These are phyloP conservation scores for Phengaris alcon DNA, from an alignment of 2,888 invertebrate species.

Conservation along the genomic window DNA sequence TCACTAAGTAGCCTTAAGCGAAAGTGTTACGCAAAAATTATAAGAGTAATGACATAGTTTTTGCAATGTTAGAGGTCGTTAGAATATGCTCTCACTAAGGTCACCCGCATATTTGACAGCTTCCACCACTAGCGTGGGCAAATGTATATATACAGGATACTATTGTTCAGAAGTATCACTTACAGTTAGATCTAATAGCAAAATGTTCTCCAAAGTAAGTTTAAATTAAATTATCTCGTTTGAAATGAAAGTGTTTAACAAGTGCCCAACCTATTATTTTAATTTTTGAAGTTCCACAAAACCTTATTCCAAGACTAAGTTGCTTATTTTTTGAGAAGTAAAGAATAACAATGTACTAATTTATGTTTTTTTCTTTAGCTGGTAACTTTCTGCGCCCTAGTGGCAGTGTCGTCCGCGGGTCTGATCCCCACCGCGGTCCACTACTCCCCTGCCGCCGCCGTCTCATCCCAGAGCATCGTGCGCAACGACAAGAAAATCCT, in stretches of 20 bases:
- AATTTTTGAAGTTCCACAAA: no score
- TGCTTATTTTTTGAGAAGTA: background rate
- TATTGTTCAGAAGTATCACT: conserved; percentile 34
- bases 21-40: conserved; percentile 20
- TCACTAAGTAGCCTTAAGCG: background rate
- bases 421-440: conserved; percentile 54
- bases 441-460: conserved; percentile 51
- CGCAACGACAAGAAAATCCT: conserved; percentile 52
- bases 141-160: conserved; percentile 35
- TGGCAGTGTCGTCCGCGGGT: conserved; percentile 48
- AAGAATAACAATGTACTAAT: background rate
- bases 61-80: conserved; percentile 24
- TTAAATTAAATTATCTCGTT: no score
- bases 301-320: no score
- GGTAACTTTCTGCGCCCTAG: conserved; percentile 46
- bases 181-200: conserved; percentile 32
- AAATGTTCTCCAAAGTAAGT: conserved; percentile 43
- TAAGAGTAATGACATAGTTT: conserved; percentile 18
- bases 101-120: conserved; percentile 34
- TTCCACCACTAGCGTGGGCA: conserved; percentile 36
- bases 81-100: conserved; percentile 26
- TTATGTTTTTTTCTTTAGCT: conserved; percentile 39
- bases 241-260: no score
- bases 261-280: no score
- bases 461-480: conserved; percentile 56